Base-by-base conservation (phyloP, 2,888 invertebrate genomes). In the Luperina testacea region DNA sequence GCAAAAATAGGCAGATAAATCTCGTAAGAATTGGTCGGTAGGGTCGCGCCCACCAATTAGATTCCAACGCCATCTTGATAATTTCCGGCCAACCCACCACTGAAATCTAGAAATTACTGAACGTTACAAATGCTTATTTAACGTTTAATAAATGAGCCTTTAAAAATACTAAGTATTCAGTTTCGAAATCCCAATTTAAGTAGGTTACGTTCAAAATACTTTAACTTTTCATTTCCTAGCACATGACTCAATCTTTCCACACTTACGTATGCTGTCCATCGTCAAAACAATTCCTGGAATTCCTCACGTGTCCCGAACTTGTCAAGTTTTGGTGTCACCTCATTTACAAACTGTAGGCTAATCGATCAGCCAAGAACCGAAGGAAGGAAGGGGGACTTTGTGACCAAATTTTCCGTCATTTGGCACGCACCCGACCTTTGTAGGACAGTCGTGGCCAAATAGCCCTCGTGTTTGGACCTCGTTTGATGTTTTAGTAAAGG, bases 241-340 rank as follows among this genome's bases (percentile, higher is more conserved):
- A 51, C 69, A 59, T 88, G 88, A 87, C 77, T 89, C 88, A 82
- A 88, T 87, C 82, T 59, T 64, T 81, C 71, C 27, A 32, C 81
- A 82, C 82, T 86, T 78, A 75, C 75, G 79, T 87, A 71, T 70
- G 32, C 70, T 15, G 53, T 80, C 48, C 57, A 78, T 79, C 83
- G 85, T 83, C 87, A 80, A 75, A 72, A 74, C 76, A 83, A 81
- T 88, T 87, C 82, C 77, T 59, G 76, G 85, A 81, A 80, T 85
- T 77, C 72, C 67, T 74, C 77, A 59, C 78, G 57, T 76, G 75
- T 77, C 73, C 83, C 67, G 68, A 64, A 70, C 72, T 69, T 87
- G 86, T 89, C 86, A 86, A 82, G 87, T 90, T 90, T 90, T 85
- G 75, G 87, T 92, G 92, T 90, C 89, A 91, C 89, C 88, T 87